Evolutionary conservation across 2,113 vertebrate species (phyloP), one percentile per base, ranked within the genome.

Genomic region (Campylorhamphus procurvoides): DNA sequence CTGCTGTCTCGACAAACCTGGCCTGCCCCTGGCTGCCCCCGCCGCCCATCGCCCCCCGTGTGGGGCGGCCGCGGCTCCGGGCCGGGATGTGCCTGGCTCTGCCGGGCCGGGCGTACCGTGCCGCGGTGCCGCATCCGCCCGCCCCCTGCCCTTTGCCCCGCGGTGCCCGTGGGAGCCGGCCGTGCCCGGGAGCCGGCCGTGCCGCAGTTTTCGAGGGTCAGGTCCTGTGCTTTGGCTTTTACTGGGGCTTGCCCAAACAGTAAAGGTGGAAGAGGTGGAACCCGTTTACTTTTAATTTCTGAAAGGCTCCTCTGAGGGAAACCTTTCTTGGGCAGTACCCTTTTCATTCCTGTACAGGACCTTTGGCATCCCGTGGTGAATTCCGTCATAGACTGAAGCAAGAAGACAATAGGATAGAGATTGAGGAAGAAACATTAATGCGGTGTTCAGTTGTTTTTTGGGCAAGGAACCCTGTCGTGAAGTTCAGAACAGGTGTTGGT

Each of bases 271-370:
- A 35, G 33, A 15, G 1, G 2, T 14, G 25, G 25, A 55, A n/a
- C 24, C 18, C 1, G 1, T 35, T 59, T 31, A 4, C 16, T 12
- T 20, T 9, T 44, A 1, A 1, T 28, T 76, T 64, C 33, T 10
- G 50, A 20, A 52, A 35, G 35, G 13, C 6, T 37, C 15, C 22
- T 50, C 10, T 13, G 24, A 49, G 33, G n/a, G 16, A 44, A 27
- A 1, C 22, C 12, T 15, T 28, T 46, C 6, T 6, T 28, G 14
- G 28, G 24, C 24, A n/a, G 2, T 7, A 37, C 23, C 5, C 1
- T 40, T 2, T 3, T 20, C 20, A 3, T 28, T 35, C 27, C 50
- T 10, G 1, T 18, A 3, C 14, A 4, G 55, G 29, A 6, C 8
- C 15, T n/a, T 23, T 31, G 27, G n/a, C 40, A 14, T 22, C 10